Conservation (phyloP, 2,797 vertebrate species). For the Cheirogaleus major region DNA sequence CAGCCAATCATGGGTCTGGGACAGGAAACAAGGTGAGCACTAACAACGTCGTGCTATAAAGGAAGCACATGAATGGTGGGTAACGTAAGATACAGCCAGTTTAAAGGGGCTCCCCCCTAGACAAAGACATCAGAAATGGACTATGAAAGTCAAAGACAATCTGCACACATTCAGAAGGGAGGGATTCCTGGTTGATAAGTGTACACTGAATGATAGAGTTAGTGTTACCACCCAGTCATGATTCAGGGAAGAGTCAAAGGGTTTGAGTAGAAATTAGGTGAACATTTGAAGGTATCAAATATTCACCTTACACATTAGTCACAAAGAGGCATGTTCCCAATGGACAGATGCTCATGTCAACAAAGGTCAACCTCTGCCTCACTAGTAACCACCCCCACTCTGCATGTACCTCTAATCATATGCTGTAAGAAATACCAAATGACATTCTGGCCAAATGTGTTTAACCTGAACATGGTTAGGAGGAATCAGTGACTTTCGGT, state of each 20-base stretch:
- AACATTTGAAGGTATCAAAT: neutral
- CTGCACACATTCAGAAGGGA: neutral
- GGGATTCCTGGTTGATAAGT: neutral
- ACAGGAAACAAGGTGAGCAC: neutral
- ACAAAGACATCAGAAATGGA: neutral
- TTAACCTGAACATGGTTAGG: neutral
- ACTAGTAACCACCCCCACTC: accelerated
- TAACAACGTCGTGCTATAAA: neutral
- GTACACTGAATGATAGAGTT: neutral
- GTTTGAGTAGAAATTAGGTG: neutral
- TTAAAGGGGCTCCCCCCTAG: neutral
- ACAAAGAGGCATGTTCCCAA: neutral
- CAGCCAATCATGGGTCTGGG: neutral
- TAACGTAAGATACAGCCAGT: neutral
- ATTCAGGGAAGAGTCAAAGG: neutral
- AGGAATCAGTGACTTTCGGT: neutral
- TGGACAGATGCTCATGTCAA: neutral
- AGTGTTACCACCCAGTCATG: neutral
- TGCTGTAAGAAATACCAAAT: no score
- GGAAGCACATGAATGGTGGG: neutral
- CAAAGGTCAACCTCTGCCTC: neutral
- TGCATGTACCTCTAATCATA: no score
- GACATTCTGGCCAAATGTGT: neutral
- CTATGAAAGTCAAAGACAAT: neutral
- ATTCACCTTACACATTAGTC: neutral